A percentile compares a stretch with the other conserved stretches of the same genome.
These are phyloP conservation scores for Spialia ferax DNA, from an alignment of 2,888 invertebrate genomes.

Conservation along the genomic window DNA sequence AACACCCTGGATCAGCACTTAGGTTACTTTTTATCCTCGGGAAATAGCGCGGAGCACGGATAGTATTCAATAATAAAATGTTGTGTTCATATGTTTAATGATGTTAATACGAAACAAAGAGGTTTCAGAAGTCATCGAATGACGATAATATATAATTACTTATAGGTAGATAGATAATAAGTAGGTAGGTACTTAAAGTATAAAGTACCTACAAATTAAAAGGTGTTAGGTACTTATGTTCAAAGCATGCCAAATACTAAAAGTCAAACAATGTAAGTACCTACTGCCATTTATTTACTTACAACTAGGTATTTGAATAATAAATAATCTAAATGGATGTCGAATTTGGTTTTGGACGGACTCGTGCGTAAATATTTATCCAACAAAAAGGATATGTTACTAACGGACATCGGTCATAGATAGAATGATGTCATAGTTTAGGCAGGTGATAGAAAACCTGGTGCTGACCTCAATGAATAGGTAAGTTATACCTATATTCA, in stretches of 20 bases:
- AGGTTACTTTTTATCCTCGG: too few relatives aligned
- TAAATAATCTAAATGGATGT: conserved; percentile 14
- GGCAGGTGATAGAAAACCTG: neutral
- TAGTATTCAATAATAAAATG: too few relatives aligned
- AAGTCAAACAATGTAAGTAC: neutral
- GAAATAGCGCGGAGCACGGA: too few relatives aligned
- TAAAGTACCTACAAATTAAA: neutral
- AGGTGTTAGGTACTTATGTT: neutral
- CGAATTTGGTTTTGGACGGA: neutral
- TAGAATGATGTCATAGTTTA: conserved; percentile 16
- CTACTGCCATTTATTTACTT: neutral
- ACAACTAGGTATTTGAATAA: neutral
- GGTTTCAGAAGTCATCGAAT: too few relatives aligned
- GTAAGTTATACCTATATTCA: neutral
- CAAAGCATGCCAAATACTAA: conserved; percentile 2
- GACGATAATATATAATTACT: too few relatives aligned
- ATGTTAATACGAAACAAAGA: too few relatives aligned
- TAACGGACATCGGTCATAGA: conserved; percentile 15
- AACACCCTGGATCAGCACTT: too few relatives aligned
- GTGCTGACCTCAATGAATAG: neutral
- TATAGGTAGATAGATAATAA: too few relatives aligned
- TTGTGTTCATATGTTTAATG: too few relatives aligned
- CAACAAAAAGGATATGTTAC: conserved; percentile 1
- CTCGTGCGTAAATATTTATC: conserved; percentile 17
- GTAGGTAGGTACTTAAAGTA: too few relatives aligned